A percentile compares a stretch with the other conserved stretches of the same genome.
Conservation (phyloP, 2,797 vertebrate genomes). For the Pelodytes ibericus region DNA sequence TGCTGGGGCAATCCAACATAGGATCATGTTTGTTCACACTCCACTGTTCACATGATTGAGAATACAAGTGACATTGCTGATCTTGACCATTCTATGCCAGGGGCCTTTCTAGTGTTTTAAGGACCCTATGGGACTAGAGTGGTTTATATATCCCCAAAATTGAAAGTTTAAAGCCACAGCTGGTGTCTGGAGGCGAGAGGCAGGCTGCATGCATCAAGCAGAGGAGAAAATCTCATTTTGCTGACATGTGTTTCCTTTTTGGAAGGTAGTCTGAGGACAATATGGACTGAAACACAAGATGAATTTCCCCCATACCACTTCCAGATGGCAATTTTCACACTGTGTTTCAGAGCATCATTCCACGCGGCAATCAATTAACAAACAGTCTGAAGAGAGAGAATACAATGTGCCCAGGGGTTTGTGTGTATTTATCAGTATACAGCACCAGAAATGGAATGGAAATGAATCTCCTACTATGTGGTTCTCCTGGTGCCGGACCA, state of each 20-base stretch:
- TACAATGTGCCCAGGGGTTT: slow-evolving; percentile 18
- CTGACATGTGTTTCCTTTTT: slow-evolving; percentile 38
- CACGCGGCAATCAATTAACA: slow-evolving; percentile 13
- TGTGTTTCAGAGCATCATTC: slow-evolving; percentile 33
- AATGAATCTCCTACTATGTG: not conserved
- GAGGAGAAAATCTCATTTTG: slow-evolving; percentile 46
- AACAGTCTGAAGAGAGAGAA: slow-evolving; percentile 6
- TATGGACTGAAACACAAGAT: slow-evolving; percentile 46
- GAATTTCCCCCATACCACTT: slow-evolving; percentile 37
- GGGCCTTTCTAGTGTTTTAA: slow-evolving; percentile 18
- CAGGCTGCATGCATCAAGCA: slow-evolving; percentile 44
- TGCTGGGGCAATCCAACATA: not conserved
- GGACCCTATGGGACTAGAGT: not conserved
- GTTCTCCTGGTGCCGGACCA: not conserved
- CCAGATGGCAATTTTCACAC: slow-evolving; percentile 50
- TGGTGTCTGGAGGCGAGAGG: slow-evolving; percentile 42
- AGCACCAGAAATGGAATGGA: not conserved
- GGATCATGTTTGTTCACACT: not conserved
- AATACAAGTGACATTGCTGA: slow-evolving; percentile 8
- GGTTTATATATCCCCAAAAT: slow-evolving; percentile 10
- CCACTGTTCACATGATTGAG: slow-evolving; percentile 1
- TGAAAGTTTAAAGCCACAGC: slow-evolving; percentile 30
- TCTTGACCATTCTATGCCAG: not conserved
- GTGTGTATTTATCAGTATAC: not conserved
- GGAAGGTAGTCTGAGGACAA: slow-evolving; percentile 49